Evolutionary conservation across 1,140 invertebrate genomes (phyloP), one percentile per base, ranked within the genome.

Genomic region (Ruditapes philippinarum): DNA sequence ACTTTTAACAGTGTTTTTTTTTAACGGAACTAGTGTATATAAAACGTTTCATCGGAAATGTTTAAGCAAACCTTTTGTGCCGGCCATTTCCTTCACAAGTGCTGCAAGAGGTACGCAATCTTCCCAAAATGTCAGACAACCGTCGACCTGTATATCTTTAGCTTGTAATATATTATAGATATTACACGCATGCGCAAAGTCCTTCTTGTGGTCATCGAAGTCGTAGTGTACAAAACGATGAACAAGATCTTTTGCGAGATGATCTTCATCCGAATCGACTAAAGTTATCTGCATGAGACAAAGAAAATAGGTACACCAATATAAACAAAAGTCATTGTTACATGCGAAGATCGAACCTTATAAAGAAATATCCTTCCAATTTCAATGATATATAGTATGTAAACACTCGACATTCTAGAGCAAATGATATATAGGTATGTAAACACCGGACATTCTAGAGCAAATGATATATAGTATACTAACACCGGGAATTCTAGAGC

Each of bases 101-200:
- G 92, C 91, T 0, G 90, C 78, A 17, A 93, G 54, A 5, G 91
- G 91, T 7, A 79, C 89, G 79, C 89, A 91, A 36, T 92, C 92
- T 51, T 93, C 92, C 91, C 90, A 92, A 62, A 93, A 91, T 2
- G 92, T 92, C 11, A 89, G 12, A 79, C 92, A 93, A 0, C 92
- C 92, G 65, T 93, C 90, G 4, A 90, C 65, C 1, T 54, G 22
- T 4, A 91, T 42, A 0, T 79, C 40, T 5, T 42, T 31, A 4
- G 76, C 22, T 33, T 81, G 38, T 0, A 93, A 73, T 17, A 88
- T 68, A 25, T 91, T 51, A n/a, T 88, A 87, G 28, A 93, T 93
- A 5, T 86, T 68, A 17, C 42, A 38, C 17, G 92, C 90, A 79
- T 91, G 85, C 0, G 42, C 5, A 0, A 81, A 42, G 38, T 91